phyloP scores from a whole-genome alignment of 1,140 invertebrate species.

The Drosophila busckii region DNA sequence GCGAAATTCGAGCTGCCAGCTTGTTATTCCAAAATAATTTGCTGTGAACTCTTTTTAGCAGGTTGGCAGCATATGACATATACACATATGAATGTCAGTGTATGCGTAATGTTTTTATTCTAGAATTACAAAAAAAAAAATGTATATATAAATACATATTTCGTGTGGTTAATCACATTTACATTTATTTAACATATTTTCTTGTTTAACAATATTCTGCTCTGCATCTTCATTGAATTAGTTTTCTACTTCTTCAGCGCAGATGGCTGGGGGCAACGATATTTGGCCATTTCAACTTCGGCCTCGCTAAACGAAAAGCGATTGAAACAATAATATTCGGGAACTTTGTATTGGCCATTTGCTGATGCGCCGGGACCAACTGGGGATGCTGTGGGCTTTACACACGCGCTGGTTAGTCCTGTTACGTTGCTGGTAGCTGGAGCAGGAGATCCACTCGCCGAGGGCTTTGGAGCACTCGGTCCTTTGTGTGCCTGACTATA shows the following conservation, averaged over 20 bases:
- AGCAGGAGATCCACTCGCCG: slow-evolving; percentile 5
- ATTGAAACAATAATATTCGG: slow-evolving; percentile 92
- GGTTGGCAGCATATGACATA: slow-evolving; percentile 23
- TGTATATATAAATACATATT: background rate
- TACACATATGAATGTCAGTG: background rate
- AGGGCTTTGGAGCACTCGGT: slow-evolving; percentile 10
- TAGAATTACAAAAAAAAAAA: background rate
- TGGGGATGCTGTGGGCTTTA: slow-evolving; percentile 81
- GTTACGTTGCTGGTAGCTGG: slow-evolving; percentile 78
- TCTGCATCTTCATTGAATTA: slow-evolving; percentile 13
- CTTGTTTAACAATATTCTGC: slow-evolving; percentile 26
- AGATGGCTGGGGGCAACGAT: slow-evolving; percentile 85
- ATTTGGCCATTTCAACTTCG: slow-evolving; percentile 90
- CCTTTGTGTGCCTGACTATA: slow-evolving; percentile 59
- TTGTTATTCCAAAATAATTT: background rate
- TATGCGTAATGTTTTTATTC: background rate
- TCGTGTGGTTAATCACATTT: slow-evolving; percentile 14
- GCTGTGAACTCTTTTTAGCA: slow-evolving; percentile 29
- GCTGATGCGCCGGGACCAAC: slow-evolving; percentile 88
- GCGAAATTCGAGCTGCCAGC: slow-evolving; percentile 16
- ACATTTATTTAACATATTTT: slow-evolving; percentile 24
- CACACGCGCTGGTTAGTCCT: slow-evolving; percentile 83
- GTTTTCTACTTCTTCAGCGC: slow-evolving; percentile 53
- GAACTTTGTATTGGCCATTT: slow-evolving; percentile 88
- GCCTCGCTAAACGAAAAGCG: slow-evolving; percentile 89